phyloP scores from a whole-genome alignment of 2,888 invertebrate species.

The Cephus nigrinus region DNA sequence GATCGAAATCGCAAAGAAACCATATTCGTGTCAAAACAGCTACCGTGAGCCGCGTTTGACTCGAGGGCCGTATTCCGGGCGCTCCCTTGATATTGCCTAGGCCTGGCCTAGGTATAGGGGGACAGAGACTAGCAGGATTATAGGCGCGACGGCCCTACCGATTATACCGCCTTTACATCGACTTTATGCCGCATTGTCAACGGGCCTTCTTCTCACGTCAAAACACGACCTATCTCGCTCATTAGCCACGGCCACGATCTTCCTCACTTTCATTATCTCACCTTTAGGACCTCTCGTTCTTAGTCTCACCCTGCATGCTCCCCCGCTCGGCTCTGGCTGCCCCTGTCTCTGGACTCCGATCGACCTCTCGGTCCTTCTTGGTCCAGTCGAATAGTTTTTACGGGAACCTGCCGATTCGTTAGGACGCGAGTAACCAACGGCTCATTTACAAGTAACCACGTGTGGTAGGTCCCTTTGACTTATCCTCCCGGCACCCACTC shows the following conservation, averaged over 20 bases:
- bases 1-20: slow-evolving; percentile 55
- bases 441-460: not conserved
- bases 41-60: slow-evolving; percentile 15
- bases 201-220: slow-evolving; percentile 14
- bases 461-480: not conserved
- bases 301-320: not conserved
- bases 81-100: not conserved
- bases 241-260: slow-evolving; percentile 6
- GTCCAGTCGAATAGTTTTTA: not conserved
- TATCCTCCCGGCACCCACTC: not conserved
- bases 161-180: slow-evolving; percentile 14
- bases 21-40: slow-evolving; percentile 61
- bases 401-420: not conserved
- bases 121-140: slow-evolving; percentile 6
- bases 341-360: not conserved
- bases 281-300: not conserved
- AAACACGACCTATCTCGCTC: slow-evolving; percentile 17
- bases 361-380: not conserved
- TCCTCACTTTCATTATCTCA: slow-evolving; percentile 8
- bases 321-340: not conserved
- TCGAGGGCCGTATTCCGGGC: slow-evolving; percentile 8
- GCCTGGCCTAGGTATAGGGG: not conserved
- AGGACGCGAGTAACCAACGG: not conserved
- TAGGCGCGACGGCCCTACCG: slow-evolving; percentile 15
- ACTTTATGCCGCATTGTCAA: slow-evolving; percentile 10